Percentiles rank a stretch among this genome's conserved stretches.
Evolutionary conservation across 1,140 invertebrate genomes (phyloP).

Genomic region (Meloidogyne chitwoodi): DNA sequence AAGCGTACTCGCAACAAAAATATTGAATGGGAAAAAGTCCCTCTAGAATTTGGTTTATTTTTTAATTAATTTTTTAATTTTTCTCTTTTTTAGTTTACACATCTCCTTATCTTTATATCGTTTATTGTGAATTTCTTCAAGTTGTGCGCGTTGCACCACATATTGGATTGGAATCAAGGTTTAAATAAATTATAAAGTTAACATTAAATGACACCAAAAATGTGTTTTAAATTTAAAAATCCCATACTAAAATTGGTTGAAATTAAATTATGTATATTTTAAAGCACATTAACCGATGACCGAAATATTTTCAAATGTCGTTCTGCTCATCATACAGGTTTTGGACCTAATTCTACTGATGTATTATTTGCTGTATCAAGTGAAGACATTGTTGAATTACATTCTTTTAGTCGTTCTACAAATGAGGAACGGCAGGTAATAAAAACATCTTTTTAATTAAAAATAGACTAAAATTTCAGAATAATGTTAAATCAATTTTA

Average conservation of each 20-base stretch:
- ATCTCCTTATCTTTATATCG: conserved; percentile 27
- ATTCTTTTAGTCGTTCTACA: conserved; percentile 12
- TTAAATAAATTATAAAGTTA: no score
- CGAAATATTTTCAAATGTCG: conserved; percentile 33
- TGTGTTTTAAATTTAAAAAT: no score
- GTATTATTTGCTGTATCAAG: conserved; percentile 26
- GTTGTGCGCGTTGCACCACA: conserved; percentile 26
- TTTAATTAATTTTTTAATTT: neutral
- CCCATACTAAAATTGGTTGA: no score
- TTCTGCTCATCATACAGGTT: conserved; percentile 31
- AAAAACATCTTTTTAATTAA: neutral
- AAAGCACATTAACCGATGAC: conserved; percentile 28
- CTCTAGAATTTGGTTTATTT: conserved; percentile 27
- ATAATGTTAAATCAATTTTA: neutral
- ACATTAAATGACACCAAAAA: no score
- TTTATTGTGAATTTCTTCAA: conserved; percentile 36
- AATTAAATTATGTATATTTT: neutral
- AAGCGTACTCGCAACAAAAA: conserved; percentile 22
- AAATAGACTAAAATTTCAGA: neutral
- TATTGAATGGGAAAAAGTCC: conserved; percentile 32
- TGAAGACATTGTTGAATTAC: conserved; percentile 20
- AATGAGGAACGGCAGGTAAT: neutral
- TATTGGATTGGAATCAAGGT: conserved; percentile 25
- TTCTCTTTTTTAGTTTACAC: conserved; percentile 25
- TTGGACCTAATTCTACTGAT: conserved; percentile 14